Conservation (phyloP, 2,797 vertebrate species). For the Yasuhikotakia modesta region DNA sequence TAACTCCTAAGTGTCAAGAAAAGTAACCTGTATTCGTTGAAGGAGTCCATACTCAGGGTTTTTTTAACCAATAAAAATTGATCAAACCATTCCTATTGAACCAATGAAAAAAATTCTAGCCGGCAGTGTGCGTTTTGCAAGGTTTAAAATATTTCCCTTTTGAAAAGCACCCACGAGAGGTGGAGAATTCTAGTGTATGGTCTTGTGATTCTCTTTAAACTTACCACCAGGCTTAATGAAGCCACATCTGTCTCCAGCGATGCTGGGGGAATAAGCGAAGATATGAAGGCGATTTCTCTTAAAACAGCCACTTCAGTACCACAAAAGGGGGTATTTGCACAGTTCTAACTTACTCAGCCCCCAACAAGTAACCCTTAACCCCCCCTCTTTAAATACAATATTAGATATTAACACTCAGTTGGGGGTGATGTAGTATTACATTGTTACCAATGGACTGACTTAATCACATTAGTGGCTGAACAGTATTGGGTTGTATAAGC, state of each 20-base stretch:
- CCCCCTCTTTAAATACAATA: slow-evolving; percentile 41
- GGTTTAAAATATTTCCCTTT: slow-evolving; percentile 45
- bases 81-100: slow-evolving; percentile 43
- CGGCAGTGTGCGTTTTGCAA: slow-evolving; percentile 56
- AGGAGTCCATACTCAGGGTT: slow-evolving; percentile 51
- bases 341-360: slow-evolving; percentile 77
- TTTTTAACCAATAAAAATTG: slow-evolving; percentile 50
- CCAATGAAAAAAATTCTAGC: slow-evolving; percentile 51
- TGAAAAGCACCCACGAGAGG: slow-evolving; percentile 53
- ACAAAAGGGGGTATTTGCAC: slow-evolving; percentile 79
- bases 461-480: slow-evolving; percentile 54
- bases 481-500: slow-evolving; percentile 46
- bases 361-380: slow-evolving; percentile 34
- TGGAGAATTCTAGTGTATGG: slow-evolving; percentile 80
- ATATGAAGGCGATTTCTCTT: slow-evolving; percentile 99
- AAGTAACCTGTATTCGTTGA: slow-evolving; percentile 30
- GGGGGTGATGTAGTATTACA: slow-evolving; percentile 6
- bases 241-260: slow-evolving; percentile 99
- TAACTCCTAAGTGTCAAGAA: slow-evolving; percentile 40
- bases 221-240: slow-evolving; percentile 99
- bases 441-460: slow-evolving; percentile 1
- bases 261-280: slow-evolving; percentile 98
- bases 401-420: slow-evolving; percentile 40
- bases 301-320: slow-evolving; percentile 86
- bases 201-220: slow-evolving; percentile 99